Base-by-base conservation (phyloP, 2,113 vertebrate genomes). In the Zosterops japonicus region DNA sequence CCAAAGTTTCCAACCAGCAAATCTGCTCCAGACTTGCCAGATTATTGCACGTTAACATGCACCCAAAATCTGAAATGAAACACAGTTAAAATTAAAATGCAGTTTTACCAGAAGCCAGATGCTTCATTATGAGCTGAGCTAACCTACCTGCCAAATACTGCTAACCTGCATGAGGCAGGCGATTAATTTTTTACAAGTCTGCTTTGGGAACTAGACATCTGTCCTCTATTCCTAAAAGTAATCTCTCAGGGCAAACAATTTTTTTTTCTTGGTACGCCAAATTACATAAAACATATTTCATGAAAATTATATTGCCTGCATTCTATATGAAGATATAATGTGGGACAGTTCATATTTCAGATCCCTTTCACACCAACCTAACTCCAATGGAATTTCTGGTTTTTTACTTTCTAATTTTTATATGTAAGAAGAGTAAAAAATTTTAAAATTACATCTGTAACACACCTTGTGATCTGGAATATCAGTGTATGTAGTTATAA, bases 171-270 rank as follows among this genome's bases (percentile, higher is more conserved):
- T 61, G 74, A 90, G 94, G 91, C 68, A 83, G 72, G 71, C 14
- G 79, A 94, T 96, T 96, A 93, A 94, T 91, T 86, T 97, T 97
- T 96, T 94, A 95, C 70, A 92, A 95, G 90, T 90, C 90, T 65
- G 77, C 90, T 88, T 88, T 47, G 29, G 84, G 82, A 87, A 83
- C 72, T 42, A 78, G 89, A 91, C 88, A 83, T 90, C 92, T 75
- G 94, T 93, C 83, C 92, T 94, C 87, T 92, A 33, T 89, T 93
- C 94, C 72, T 83, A 77, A 84, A 87, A 86, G 87, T 87, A 87
- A 42, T 87, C 69, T 92, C 83, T 96, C 78, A 59, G 31, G 75
- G 89, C 86, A 90, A 76, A 39, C 3, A 0, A 9, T 36, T 42
- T 68, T 85, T 47, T 57, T 69, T 85, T 56, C 44, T 81, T 75